Conservation (phyloP, 1,140 invertebrate genomes). For the Nymphalis io region DNA sequence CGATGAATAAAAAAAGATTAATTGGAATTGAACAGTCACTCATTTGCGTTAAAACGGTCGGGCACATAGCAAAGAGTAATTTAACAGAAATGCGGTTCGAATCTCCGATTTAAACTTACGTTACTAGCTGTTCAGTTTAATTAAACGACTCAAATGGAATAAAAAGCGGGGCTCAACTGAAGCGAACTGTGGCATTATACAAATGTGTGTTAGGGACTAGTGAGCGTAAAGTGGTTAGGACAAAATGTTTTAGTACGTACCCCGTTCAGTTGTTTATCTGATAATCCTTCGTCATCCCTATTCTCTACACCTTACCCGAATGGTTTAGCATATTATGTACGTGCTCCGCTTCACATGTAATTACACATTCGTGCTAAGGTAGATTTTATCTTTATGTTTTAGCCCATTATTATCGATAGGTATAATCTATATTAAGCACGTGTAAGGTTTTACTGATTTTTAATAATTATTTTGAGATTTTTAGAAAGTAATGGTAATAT, state of each 20-base stretch:
- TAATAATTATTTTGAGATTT: too few relatives aligned
- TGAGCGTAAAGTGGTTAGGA: background rate
- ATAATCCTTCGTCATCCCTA: background rate
- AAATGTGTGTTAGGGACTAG: background rate
- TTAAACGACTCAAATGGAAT: background rate
- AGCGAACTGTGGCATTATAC: background rate
- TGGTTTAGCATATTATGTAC: background rate
- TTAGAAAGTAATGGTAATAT: too few relatives aligned
- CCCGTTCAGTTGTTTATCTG: background rate
- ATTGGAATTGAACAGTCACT: constrained; percentile 3
- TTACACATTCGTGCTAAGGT: background rate
- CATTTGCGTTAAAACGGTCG: background rate
- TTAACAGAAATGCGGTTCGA: constrained; percentile 3
- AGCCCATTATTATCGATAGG: too few relatives aligned
- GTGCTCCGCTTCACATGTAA: background rate
- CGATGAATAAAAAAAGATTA: constrained; percentile 3
- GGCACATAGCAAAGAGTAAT: background rate
- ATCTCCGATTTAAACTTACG: constrained; percentile 1
- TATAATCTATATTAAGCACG: too few relatives aligned
- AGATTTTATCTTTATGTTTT: too few relatives aligned
- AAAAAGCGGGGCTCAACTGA: background rate
- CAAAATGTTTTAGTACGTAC: background rate
- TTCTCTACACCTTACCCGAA: constrained; percentile 2
- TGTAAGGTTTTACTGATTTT: too few relatives aligned
- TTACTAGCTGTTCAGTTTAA: constrained; percentile 3